Evolutionary conservation across 2,797 vertebrate genomes (phyloP).

Genomic region (Hypotaenidia philippensis): DNA sequence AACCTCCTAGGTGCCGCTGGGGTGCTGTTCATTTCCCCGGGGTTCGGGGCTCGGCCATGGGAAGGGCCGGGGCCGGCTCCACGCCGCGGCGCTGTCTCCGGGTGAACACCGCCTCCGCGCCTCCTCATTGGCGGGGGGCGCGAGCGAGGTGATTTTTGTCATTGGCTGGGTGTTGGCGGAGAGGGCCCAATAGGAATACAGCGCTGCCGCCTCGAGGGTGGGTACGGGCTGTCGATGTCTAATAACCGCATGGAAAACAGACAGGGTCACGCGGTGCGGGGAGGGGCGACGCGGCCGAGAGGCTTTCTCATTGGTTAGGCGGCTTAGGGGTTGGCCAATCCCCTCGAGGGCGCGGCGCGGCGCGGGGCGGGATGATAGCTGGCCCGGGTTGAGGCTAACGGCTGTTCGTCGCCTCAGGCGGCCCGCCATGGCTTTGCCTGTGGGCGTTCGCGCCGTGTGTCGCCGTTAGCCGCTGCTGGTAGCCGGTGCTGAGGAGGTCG

Average conservation of each 20-base stretch:
- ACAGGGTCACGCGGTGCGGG: neutral
- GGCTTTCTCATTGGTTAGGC: neutral
- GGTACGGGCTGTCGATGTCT: rapidly evolving
- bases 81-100: neutral
- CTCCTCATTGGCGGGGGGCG: neutral
- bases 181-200: neutral
- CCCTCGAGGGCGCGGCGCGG: neutral
- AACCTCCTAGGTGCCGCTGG: too few relatives aligned
- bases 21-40: too few relatives aligned
- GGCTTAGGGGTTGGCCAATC: neutral
- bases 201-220: neutral
- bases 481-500: neutral
- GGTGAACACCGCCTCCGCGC: neutral
- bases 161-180: neutral
- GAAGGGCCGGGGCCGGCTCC: too few relatives aligned
- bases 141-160: neutral
- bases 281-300: rapidly evolving
- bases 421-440: neutral
- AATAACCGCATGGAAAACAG: neutral
- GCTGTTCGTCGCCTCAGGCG: neutral
- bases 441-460: too few relatives aligned
- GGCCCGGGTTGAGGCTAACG: neutral
- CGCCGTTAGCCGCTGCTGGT: neutral
- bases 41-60: too few relatives aligned
- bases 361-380: neutral